Base-by-base conservation (phyloP, 2,113 vertebrate genomes). In the Podarcis cretensis region DNA sequence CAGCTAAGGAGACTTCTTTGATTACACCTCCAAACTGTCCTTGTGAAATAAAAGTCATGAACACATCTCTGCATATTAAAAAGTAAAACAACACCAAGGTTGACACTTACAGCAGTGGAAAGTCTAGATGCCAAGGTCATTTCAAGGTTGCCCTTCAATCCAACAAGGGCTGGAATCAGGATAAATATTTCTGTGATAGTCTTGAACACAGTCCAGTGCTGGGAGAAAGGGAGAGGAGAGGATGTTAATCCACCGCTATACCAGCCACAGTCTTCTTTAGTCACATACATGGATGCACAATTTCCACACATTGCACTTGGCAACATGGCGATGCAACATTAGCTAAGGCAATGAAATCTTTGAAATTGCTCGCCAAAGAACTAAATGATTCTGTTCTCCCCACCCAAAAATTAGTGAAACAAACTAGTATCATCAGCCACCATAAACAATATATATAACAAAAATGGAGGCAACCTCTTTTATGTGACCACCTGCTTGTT, bases 111-210 rank as follows among this genome's bases (percentile, higher is more conserved):
- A 90, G 98, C 98, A 10, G 99, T 99, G 3, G 98, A 99, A 21
- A 99, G 98, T 91, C 99, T 97, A 1, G 98, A 98, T 1, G 98
- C 99, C 94, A 99, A 95, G 0, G 98, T 99, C 99, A 99, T 99
- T 95, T 99, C 98, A 87, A 99, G 97, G 89, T 99, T 99, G 6
- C 98, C 98, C 95, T 99, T 99, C 94, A 99, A 97, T 43, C 99
- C 99, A 92, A 99, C 96, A 76, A 99, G 95, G 37, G 99, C 98
- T 37, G 99, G 99, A 90, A 99, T 98, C 96, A 99, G 92, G 32
- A 98, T 99, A 83, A 99, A 96, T 84, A 99, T 92, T 90, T 98
- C 98, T 0, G 97, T 97, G 43, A 99, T 95, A 66, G 98, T 98
- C 90, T 94, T 93, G 91, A 99, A 99, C 76, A 98, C 98, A 0